Conservation (phyloP, 2,888 invertebrate species). For the Perizoma flavofasciatum region DNA sequence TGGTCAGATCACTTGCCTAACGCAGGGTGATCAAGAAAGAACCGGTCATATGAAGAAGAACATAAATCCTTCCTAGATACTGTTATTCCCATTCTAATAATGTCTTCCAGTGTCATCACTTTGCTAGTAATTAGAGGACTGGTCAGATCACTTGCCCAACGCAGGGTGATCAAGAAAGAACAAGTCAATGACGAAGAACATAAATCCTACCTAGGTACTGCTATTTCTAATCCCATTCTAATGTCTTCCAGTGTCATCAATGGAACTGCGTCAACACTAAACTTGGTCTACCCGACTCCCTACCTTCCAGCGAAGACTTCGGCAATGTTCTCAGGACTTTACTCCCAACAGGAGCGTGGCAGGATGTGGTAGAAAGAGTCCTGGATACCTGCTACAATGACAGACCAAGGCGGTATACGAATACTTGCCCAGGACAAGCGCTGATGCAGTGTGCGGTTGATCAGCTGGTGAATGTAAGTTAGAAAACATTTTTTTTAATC, state of each 20-base stretch:
- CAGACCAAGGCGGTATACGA: constrained; percentile 53
- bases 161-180: too few relatives aligned
- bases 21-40: too few relatives aligned
- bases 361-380: constrained; percentile 44
- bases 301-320: constrained; percentile 52
- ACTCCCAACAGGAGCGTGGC: constrained; percentile 60
- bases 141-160: too few relatives aligned
- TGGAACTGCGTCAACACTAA: constrained; percentile 67
- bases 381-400: constrained; percentile 58
- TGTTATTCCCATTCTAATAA: too few relatives aligned
- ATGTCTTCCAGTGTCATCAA: constrained; percentile 58
- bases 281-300: constrained; percentile 52
- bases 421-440: constrained; percentile 70
- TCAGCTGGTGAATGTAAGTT: constrained; percentile 62
- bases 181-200: too few relatives aligned
- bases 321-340: constrained; percentile 42
- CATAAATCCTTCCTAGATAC: too few relatives aligned
- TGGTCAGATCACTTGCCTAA: too few relatives aligned
- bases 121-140: too few relatives aligned
- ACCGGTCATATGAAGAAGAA: too few relatives aligned
- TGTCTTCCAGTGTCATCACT: constrained; percentile 68
- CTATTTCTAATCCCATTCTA: too few relatives aligned
- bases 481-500: too few relatives aligned
- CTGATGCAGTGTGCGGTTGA: constrained; percentile 70
- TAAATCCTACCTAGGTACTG: too few relatives aligned